These are phyloP conservation scores for Hirtodrosophila confusa DNA, from an alignment of 2,888 invertebrate genomes.

Conservation along the genomic window DNA sequence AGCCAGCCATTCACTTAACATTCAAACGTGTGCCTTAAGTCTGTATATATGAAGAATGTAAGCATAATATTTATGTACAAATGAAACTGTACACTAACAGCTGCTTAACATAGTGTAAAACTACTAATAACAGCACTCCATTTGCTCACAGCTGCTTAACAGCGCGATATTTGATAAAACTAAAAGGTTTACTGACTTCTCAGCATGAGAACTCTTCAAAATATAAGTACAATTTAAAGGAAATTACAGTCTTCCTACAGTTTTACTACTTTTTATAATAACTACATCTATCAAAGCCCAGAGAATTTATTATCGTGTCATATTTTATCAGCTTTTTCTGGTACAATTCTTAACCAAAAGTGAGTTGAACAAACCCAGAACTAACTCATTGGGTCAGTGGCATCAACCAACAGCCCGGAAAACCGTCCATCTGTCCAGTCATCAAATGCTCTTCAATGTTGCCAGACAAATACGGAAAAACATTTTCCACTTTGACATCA, in stretches of 20 bases:
- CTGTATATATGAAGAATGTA: neutral
- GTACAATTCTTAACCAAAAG: constrained; percentile 7
- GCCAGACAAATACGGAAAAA: constrained; percentile 69
- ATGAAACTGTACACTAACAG: neutral
- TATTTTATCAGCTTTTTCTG: neutral
- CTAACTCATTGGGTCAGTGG: constrained; percentile 75
- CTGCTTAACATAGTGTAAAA: neutral
- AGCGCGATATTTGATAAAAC: too few relatives aligned
- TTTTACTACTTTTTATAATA: too few relatives aligned
- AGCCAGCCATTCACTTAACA: too few relatives aligned
- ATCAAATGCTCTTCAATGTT: constrained; percentile 52
- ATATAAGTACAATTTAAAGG: too few relatives aligned
- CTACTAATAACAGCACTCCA: too few relatives aligned
- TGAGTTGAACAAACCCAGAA: constrained; percentile 56
- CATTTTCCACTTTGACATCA: constrained; percentile 53
- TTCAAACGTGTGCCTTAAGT: too few relatives aligned
- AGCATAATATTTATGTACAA: neutral
- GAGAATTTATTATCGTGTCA: neutral
- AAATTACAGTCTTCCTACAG: too few relatives aligned
- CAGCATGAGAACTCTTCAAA: too few relatives aligned
- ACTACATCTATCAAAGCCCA: too few relatives aligned
- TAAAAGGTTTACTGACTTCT: too few relatives aligned
- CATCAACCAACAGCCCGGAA: constrained; percentile 33
- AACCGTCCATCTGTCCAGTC: constrained; percentile 14
- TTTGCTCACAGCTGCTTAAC: too few relatives aligned